Evolutionary conservation across 2,797 vertebrate species (phyloP).

Genomic region (Gallinago nigripennis): DNA sequence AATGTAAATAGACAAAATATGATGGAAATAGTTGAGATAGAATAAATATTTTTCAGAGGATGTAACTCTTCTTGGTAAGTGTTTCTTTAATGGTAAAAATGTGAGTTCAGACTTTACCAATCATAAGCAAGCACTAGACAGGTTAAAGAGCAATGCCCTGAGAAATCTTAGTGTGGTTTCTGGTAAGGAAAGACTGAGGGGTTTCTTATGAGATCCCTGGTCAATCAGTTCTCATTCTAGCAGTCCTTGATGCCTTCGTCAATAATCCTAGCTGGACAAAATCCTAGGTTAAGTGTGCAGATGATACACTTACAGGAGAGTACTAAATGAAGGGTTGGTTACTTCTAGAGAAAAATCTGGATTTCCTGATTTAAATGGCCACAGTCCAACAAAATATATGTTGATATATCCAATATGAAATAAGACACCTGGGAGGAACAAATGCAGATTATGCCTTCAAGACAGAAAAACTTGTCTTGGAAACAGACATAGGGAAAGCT

Average conservation of each 20-base stretch:
- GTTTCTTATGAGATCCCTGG: not conserved
- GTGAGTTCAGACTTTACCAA: not conserved
- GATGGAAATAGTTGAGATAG: slow-evolving; percentile 26
- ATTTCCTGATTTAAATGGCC: slow-evolving; percentile 9
- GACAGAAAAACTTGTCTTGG: not conserved
- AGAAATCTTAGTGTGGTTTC: not conserved
- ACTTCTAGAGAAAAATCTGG: not conserved
- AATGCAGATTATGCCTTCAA: slow-evolving; percentile 1
- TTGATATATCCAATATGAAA: slow-evolving; percentile 14
- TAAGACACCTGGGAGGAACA: slow-evolving; percentile 33
- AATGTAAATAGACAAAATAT: slow-evolving; percentile 47
- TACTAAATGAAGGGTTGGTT: not conserved
- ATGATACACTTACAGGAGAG: not conserved
- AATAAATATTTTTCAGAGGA: slow-evolving; percentile 22
- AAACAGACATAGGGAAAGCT: not conserved
- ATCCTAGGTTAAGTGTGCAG: not conserved
- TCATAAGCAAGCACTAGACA: not conserved
- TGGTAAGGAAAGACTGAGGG: not conserved
- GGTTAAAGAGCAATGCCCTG: not conserved
- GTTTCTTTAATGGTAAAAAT: slow-evolving; percentile 11
- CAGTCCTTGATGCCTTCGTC: not conserved
- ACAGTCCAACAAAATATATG: not conserved
- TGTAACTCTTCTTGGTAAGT: slow-evolving; percentile 11
- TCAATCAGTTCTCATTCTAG: not conserved
- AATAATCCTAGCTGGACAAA: not conserved